These are phyloP conservation scores for Myiotriccus ornatus DNA, from an alignment of 2,797 vertebrate genomes.

Conservation along the genomic window DNA sequence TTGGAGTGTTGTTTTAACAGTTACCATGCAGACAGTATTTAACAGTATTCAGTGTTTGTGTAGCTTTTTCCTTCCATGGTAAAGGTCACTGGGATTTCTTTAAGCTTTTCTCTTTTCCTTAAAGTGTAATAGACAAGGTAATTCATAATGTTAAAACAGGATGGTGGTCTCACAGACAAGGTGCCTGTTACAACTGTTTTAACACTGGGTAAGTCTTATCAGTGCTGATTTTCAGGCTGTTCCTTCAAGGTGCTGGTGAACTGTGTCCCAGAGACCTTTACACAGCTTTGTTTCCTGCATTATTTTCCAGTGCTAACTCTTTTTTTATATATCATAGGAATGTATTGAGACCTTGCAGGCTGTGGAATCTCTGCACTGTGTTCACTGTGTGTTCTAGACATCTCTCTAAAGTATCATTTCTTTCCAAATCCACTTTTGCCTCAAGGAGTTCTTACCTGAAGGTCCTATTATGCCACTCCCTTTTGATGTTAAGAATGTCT, in stretches of 20 bases:
- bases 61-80: not conserved
- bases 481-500: not conserved
- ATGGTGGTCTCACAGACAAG: not conserved
- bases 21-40: not conserved
- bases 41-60: not conserved
- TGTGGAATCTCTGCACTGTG: not conserved
- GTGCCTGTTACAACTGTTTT: not conserved
- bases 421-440: not conserved
- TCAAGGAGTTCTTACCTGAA: not conserved
- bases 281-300: not conserved
- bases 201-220: not conserved
- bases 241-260: not conserved
- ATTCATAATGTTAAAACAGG: not conserved
- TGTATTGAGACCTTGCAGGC: not conserved
- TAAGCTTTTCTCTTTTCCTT: constrained; percentile 5
- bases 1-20: not conserved
- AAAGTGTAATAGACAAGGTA: not conserved
- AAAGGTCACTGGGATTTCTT: constrained; percentile 1
- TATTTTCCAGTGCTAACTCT: not conserved
- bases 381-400: not conserved
- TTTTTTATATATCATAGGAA: not conserved
- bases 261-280: not conserved
- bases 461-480: not conserved
- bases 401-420: not conserved
- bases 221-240: not conserved